Conservation (phyloP, 2,113 vertebrate genomes). For the Eurypyga helias region DNA sequence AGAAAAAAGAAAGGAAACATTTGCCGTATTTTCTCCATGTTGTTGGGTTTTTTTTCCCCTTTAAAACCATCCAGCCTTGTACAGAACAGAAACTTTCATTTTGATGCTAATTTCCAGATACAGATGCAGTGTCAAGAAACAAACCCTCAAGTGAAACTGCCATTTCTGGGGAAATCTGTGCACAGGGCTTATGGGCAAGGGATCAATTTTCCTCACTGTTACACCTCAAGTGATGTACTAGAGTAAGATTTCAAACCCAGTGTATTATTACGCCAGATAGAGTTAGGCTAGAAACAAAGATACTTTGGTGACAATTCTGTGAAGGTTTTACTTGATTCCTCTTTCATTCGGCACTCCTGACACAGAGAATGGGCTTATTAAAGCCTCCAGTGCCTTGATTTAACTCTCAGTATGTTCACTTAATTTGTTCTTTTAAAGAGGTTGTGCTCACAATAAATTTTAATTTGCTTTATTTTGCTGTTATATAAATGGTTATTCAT, state of each 20-base stretch:
- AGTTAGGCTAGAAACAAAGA: background rate
- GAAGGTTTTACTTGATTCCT: background rate
- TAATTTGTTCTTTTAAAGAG: slow-evolving; percentile 40
- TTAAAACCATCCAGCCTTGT: background rate
- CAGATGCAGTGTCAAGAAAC: slow-evolving; percentile 20
- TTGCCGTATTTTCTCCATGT: background rate
- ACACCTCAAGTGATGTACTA: background rate
- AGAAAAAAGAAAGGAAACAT: background rate
- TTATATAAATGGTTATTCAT: slow-evolving; percentile 43
- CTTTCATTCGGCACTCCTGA: background rate
- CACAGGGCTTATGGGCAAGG: background rate
- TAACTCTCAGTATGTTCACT: slow-evolving; percentile 16
- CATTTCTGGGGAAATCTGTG: background rate
- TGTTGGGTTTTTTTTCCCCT: background rate
- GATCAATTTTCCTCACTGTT: background rate
- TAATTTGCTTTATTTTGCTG: slow-evolving; percentile 35
- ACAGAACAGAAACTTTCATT: background rate
- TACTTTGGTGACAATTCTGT: background rate
- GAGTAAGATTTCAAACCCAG: background rate
- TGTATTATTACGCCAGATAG: background rate
- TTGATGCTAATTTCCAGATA: slow-evolving; percentile 35
- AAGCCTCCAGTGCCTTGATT: slow-evolving; percentile 15
- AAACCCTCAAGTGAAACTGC: slow-evolving; percentile 35
- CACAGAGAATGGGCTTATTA: background rate
- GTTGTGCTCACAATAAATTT: slow-evolving; percentile 37